Evolutionary conservation across 2,113 vertebrate species (phyloP).

Genomic region (Nyctibius bracteatus): DNA sequence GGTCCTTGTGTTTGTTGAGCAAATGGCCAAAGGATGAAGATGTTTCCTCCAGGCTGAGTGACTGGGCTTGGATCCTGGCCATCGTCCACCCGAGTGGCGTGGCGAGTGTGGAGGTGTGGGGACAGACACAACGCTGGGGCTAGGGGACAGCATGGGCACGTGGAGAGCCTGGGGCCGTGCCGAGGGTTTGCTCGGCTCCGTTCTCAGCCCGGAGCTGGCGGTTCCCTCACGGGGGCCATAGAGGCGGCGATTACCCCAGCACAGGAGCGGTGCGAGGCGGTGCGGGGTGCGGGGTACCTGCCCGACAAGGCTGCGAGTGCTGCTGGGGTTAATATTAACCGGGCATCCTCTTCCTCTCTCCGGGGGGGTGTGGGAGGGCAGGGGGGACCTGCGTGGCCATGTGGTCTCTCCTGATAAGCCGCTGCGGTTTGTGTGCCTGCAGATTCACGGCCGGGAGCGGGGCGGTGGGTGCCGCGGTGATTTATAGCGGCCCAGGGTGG

Average conservation of each 20-base stretch:
- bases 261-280: too few species aligned
- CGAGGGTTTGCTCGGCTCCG: background rate
- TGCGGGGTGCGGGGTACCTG: fast-evolving
- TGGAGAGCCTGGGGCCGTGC: fast-evolving
- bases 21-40: background rate
- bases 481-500: background rate
- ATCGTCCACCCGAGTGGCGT: fast-evolving
- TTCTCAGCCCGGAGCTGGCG: background rate
- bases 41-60: background rate
- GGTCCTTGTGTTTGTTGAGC: background rate
- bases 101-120: fast-evolving
- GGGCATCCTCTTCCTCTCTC: background rate
- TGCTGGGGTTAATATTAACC: background rate
- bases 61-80: background rate
- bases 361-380: fast-evolving
- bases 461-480: background rate
- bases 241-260: background rate
- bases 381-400: background rate
- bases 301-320: background rate
- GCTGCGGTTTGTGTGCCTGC: background rate
- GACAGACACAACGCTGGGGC: background rate
- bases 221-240: fast-evolving
- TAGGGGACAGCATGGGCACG: fast-evolving
- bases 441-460: background rate
- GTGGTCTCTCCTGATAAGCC: background rate